Conservation (phyloP, 2,888 invertebrate species). For the Ptychoptera contaminata region DNA sequence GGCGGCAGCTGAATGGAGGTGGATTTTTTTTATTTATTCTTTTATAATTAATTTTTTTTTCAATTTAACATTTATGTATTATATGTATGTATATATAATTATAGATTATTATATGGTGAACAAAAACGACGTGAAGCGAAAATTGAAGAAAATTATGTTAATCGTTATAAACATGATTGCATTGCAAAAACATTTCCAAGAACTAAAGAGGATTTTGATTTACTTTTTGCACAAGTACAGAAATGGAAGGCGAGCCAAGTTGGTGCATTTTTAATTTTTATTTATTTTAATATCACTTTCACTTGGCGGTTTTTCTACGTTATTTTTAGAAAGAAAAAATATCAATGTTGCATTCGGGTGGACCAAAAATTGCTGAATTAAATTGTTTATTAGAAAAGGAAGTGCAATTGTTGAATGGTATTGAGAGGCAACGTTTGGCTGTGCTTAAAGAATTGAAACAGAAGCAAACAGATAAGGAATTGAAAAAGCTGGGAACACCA, state of each 20-base stretch:
- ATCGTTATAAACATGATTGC: slow-evolving; percentile 38
- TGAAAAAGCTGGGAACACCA: slow-evolving; percentile 54
- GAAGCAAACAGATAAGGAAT: slow-evolving; percentile 42
- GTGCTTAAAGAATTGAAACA: slow-evolving; percentile 43
- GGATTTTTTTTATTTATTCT: background rate
- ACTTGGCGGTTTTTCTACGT: background rate
- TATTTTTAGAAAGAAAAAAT: slow-evolving; percentile 41
- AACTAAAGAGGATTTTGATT: slow-evolving; percentile 55
- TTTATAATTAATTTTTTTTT: background rate
- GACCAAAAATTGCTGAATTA: slow-evolving; percentile 53
- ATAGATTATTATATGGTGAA: slow-evolving; percentile 38
- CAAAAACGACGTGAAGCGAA: slow-evolving; percentile 29
- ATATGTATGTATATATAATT: slow-evolving; percentile 17
- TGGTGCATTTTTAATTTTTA: background rate
- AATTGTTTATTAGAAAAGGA: slow-evolving; percentile 56
- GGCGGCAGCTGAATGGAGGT: slow-evolving; percentile 35
- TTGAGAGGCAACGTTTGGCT: slow-evolving; percentile 49
- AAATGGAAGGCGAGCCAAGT: slow-evolving; percentile 27
- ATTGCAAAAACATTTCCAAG: slow-evolving; percentile 53
- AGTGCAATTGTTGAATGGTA: slow-evolving; percentile 47
- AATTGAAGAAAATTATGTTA: slow-evolving; percentile 34
- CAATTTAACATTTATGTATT: slow-evolving; percentile 16
- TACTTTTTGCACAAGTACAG: slow-evolving; percentile 41
- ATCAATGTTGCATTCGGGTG: slow-evolving; percentile 44
- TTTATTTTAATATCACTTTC: background rate